phyloP scores from a whole-genome alignment of 2,888 invertebrate species.

The Nineta flava region DNA sequence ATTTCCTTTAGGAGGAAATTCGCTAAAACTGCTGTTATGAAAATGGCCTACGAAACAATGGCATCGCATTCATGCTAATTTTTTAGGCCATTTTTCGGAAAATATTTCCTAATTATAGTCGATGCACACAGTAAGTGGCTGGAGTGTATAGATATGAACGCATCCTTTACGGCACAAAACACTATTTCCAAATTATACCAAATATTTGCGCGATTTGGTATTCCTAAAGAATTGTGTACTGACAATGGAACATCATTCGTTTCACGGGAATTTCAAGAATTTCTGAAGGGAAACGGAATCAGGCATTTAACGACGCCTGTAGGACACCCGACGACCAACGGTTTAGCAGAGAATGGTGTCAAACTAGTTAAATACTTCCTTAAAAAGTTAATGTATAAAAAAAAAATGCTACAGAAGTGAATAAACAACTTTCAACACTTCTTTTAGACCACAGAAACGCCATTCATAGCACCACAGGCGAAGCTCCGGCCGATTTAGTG shows the following conservation, averaged over 20 bases:
- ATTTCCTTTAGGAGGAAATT: no score
- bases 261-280: background rate
- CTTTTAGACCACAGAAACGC: background rate
- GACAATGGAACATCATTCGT: background rate
- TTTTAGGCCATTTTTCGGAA: background rate
- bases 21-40: background rate
- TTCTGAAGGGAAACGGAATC: background rate
- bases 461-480: background rate
- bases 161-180: no score
- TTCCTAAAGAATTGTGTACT: background rate
- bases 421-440: background rate
- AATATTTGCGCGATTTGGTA: background rate
- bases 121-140: no score
- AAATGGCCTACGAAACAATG: background rate
- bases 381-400: background rate
- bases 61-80: background rate
- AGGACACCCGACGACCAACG: background rate
- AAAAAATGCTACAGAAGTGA: no score
- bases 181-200: no score
- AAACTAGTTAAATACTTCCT: background rate
- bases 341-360: background rate
- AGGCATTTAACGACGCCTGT: background rate
- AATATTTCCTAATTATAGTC: background rate
- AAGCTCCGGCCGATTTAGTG: background rate
- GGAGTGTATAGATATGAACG: no score